A percentile compares a stretch with the other conserved stretches of the same genome.
Conservation (phyloP, 2,797 vertebrate species). For the Hippoglossus hippoglossus region DNA sequence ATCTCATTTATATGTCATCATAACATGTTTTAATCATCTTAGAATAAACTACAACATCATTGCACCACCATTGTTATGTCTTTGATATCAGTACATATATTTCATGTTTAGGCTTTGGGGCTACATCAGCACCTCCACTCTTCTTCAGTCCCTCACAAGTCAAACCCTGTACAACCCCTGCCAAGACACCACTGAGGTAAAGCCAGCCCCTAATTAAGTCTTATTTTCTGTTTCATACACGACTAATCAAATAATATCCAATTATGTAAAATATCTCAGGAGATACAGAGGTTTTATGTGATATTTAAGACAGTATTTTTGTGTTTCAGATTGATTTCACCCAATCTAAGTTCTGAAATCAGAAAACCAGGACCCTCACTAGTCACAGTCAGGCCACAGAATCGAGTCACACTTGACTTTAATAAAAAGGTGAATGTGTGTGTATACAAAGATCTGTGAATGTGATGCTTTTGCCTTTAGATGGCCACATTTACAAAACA, state of each 20-base stretch:
- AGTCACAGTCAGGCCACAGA: conserved; percentile 41
- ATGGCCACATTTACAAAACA: neutral
- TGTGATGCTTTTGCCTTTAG: neutral
- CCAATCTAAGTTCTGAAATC: conserved; percentile 31
- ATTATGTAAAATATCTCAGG: neutral
- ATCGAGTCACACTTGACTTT: conserved; percentile 55
- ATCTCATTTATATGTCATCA: neutral
- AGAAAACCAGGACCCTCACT: conserved; percentile 21
- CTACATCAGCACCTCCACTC: conserved; percentile 35
- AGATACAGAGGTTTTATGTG: neutral
- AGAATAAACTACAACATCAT: neutral
- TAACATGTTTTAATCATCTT: neutral
- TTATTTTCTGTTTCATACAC: neutral
- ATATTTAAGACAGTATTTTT: conserved; percentile 2
- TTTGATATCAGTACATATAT: conserved; percentile 7
- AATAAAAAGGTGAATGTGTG: conserved; percentile 55
- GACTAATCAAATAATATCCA: neutral
- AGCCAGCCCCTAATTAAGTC: neutral
- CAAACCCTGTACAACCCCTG: conserved; percentile 22
- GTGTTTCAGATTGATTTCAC: conserved; percentile 50
- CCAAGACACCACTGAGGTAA: conserved; percentile 68
- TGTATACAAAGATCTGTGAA: neutral
- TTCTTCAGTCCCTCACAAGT: conserved; percentile 28
- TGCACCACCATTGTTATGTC: neutral
- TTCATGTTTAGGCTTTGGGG: conserved; percentile 42